Evolutionary conservation across 2,797 vertebrate species (phyloP).

Genomic region (Cryptoblepharus egeriae): DNA sequence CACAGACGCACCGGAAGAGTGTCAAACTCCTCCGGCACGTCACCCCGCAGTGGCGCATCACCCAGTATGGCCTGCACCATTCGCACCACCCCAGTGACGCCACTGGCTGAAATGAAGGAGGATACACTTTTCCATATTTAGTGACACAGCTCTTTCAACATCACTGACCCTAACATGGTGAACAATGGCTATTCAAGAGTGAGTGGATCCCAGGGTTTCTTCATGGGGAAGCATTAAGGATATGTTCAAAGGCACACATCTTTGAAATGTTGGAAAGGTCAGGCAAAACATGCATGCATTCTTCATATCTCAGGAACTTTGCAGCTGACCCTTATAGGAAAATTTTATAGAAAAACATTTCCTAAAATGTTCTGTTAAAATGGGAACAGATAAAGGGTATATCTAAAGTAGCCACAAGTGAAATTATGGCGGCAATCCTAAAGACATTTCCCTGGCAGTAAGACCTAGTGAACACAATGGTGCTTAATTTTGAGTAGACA

Average conservation of each 20-base stretch:
- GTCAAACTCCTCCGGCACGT: too few relatives aligned
- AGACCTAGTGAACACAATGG: too few relatives aligned
- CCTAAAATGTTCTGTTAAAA: neutral
- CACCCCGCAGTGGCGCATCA: too few relatives aligned
- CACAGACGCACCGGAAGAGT: too few relatives aligned
- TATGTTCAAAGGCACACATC: neutral
- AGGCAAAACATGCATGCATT: neutral
- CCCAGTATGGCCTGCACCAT: too few relatives aligned
- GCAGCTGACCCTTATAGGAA: neutral
- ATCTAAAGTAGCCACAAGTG: neutral
- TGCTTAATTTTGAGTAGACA: too few relatives aligned
- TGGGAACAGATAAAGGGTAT: neutral
- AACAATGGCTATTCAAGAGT: neutral
- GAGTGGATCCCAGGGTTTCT: neutral
- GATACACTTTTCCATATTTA: neutral
- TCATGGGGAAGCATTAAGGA: neutral
- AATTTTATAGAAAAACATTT: too few relatives aligned
- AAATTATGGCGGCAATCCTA: too few relatives aligned
- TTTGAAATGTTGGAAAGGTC: neutral
- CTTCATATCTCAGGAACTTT: neutral
- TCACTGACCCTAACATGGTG: neutral
- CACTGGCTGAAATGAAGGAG: too few relatives aligned
- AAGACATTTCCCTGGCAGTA: too few relatives aligned
- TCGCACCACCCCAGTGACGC: too few relatives aligned
- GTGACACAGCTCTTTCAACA: neutral